Base-by-base conservation (phyloP, 2,113 vertebrate species). In the Tupaia chinensis region DNA sequence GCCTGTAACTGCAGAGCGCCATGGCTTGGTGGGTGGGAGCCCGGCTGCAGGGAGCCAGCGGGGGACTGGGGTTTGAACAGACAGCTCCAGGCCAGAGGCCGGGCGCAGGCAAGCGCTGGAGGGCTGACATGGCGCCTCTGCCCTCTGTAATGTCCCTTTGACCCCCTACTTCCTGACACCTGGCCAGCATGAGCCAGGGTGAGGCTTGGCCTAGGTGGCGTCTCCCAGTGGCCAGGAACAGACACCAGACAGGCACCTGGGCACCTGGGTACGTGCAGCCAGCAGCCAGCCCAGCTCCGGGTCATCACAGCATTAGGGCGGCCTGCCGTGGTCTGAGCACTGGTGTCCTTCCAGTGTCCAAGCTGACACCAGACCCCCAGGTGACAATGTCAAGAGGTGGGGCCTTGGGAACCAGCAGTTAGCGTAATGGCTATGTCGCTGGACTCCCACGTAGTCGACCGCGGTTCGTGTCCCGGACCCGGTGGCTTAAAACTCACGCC, bases 11-110 rank as follows among this genome's bases (percentile, higher is more conserved):
- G 0, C 14, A 7, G 95, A 22, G 70, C 1, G 53, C 4, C 0
- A 22, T 0, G 1, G 11, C 32, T 8, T 0, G 19, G 61, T 2
- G n/a, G 65, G 16, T 1, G 2, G 68, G 14, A 9, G 32, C 11
- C 7, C 13, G 0, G 9, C 9, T 3, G 0, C 0, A 0, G 61
- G 16, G 9, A 13, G 61, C 22, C 14, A 9, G 0, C 4, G 8
- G 2, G 3, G 17, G 9, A 27, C 5, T 1, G 22, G 44, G 44
- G 9, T 3, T n/a, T 12, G 44, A 5, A 13, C 29, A 1, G 20
- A 13, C 25, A 5, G 60, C 32, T 44, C 0, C 3, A 2, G 53
- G 68, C 29, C 3, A 14, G 20, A 14, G 34, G 20, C 72, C 5
- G 17, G 69, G 69, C 0, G 1, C 0, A 1, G 3, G 54, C 0